These are phyloP conservation scores for Solenodon paradoxus DNA, from an alignment of 2,113 vertebrate genomes.

Conservation along the genomic window DNA sequence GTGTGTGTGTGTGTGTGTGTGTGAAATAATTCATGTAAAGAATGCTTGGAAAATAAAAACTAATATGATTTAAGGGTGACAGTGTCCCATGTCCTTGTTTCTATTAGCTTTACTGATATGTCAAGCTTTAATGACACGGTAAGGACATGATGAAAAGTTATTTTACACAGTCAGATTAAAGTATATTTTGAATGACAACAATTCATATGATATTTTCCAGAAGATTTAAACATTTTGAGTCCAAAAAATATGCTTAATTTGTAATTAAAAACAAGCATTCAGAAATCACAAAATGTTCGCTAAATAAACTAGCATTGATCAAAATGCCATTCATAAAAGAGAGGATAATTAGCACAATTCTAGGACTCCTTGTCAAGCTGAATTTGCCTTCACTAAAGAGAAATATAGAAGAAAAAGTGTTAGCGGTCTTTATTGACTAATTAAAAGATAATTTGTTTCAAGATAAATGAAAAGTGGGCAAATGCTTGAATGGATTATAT, in stretches of 20 bases:
- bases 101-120: not conserved
- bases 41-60: not conserved
- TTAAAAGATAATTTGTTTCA: conserved; percentile 11
- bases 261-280: not conserved
- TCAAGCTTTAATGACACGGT: not conserved
- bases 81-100: not conserved
- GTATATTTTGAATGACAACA: not conserved
- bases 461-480: not conserved
- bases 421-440: not conserved
- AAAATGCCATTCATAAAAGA: not conserved
- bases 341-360: not conserved
- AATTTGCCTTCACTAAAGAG: not conserved
- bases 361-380: not conserved
- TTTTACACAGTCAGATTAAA: not conserved
- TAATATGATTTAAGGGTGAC: not conserved
- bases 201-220: not conserved
- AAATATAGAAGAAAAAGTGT: not conserved
- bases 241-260: not conserved
- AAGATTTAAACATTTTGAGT: not conserved
- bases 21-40: not conserved
- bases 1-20: too few relatives aligned
- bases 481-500: not conserved
- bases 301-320: not conserved
- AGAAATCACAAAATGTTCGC: not conserved
- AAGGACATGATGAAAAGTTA: not conserved